These are phyloP conservation scores for Lasiurus borealis DNA, from an alignment of 2,113 vertebrate genomes.

Conservation along the genomic window DNA sequence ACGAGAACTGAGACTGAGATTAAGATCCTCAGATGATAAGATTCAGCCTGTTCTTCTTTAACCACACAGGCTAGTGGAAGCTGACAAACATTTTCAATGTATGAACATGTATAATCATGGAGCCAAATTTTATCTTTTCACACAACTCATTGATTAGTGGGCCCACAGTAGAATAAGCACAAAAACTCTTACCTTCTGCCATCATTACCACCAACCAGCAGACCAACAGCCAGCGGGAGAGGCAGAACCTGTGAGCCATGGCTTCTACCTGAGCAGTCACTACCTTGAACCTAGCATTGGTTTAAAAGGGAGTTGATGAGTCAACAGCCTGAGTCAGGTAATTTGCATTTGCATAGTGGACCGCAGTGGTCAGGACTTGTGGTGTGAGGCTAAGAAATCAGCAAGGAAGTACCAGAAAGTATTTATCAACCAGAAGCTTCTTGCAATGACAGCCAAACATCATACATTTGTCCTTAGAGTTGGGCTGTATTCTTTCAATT, in stretches of 20 bases:
- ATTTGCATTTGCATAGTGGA: slow-evolving; percentile 54
- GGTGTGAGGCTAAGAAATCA: slow-evolving; percentile 45
- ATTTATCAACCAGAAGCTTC: slow-evolving; percentile 43
- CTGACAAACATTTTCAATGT: neutral
- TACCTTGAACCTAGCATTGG: neutral
- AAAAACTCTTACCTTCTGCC: slow-evolving; percentile 79
- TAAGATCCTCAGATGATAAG: neutral
- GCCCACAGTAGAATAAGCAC: neutral
- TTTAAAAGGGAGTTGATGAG: slow-evolving; percentile 76
- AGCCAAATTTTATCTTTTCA: neutral
- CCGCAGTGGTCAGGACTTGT: slow-evolving; percentile 34
- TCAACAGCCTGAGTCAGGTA: slow-evolving; percentile 57
- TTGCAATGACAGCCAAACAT: neutral
- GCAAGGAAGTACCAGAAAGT: slow-evolving; percentile 69
- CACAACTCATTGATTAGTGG: neutral
- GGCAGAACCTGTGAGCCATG: slow-evolving; percentile 67
- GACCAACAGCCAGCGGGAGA: slow-evolving; percentile 32
- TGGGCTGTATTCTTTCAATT: neutral
- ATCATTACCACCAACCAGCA: slow-evolving; percentile 58
- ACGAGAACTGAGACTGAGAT: neutral
- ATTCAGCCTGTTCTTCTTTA: neutral
- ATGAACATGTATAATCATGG: neutral
- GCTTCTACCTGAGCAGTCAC: neutral
- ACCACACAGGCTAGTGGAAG: neutral
- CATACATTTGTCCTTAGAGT: neutral